Evolutionary conservation across 2,888 invertebrate species (phyloP).

Genomic region (Noctua janthe): DNA sequence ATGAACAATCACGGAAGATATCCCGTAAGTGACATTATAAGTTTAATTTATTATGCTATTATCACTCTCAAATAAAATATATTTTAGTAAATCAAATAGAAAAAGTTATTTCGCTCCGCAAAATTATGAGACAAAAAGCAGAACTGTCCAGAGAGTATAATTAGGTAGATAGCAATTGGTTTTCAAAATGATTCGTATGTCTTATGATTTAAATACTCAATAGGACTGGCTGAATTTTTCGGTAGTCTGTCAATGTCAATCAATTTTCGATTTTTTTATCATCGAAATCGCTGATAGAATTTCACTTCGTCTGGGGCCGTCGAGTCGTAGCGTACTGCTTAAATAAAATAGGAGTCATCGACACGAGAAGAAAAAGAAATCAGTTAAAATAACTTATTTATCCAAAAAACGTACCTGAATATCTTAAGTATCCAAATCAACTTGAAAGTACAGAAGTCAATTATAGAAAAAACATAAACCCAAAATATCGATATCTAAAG

Average conservation of each 20-base stretch:
- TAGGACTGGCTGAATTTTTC: neutral
- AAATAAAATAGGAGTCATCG: neutral
- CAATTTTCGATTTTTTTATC: too few species aligned
- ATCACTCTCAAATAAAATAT: neutral
- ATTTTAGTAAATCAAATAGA: neutral
- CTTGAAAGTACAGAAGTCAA: neutral
- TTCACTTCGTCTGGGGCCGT: neutral
- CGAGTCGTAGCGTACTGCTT: neutral
- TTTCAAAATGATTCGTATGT: neutral
- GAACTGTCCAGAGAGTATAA: neutral
- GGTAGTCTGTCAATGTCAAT: neutral
- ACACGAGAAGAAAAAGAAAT: neutral
- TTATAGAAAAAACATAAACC: neutral
- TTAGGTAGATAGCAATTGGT: neutral
- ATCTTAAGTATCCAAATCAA: neutral
- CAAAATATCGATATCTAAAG: neutral
- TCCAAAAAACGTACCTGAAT: neutral
- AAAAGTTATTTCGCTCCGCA: neutral
- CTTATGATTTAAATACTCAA: neutral
- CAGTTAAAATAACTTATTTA: neutral
- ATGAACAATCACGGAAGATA: too few species aligned
- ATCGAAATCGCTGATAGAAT: neutral
- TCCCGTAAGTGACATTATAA: too few species aligned
- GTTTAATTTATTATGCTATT: neutral
- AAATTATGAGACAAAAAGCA: neutral